Conservation (phyloP, 2,888 invertebrate genomes). For the Amiota communis region DNA sequence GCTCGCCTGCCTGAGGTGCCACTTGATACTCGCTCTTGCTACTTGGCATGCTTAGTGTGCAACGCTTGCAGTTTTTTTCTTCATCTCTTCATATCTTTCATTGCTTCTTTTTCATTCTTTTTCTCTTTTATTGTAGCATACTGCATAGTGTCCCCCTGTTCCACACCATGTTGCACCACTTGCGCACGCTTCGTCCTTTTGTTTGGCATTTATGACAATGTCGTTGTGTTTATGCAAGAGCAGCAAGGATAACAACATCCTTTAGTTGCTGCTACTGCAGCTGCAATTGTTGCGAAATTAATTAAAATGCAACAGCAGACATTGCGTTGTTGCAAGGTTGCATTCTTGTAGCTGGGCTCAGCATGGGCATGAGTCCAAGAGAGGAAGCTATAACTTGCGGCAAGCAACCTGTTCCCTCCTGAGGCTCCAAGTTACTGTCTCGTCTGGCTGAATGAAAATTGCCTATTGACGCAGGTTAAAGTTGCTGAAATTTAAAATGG, state of each 20-base stretch:
- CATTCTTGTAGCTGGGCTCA: neutral
- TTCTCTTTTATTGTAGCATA: neutral
- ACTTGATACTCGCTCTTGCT: slow-evolving; percentile 20
- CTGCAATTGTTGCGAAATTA: slow-evolving; percentile 37
- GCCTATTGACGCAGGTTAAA: slow-evolving; percentile 27
- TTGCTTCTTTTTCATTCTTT: neutral
- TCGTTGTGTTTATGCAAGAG: slow-evolving; percentile 36
- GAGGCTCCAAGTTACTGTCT: neutral
- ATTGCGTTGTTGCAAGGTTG: neutral
- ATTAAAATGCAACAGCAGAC: slow-evolving; percentile 35
- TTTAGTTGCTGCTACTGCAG: neutral
- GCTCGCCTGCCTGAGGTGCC: slow-evolving; percentile 20
- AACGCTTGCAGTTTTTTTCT: slow-evolving; percentile 20
- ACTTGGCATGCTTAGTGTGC: slow-evolving; percentile 13
- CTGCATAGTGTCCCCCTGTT: neutral
- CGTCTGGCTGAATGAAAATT: slow-evolving; percentile 18
- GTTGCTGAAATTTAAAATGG: slow-evolving; percentile 5
- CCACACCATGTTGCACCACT: neutral
- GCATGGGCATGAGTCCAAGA: neutral
- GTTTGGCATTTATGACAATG: slow-evolving; percentile 39
- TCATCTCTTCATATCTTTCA: slow-evolving; percentile 9
- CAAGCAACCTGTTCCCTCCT: neutral
- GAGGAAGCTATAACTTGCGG: neutral
- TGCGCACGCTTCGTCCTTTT: slow-evolving; percentile 9
- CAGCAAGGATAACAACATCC: slow-evolving; percentile 34